Percentiles rank a stretch among this genome's conserved stretches.
Conservation (phyloP, 2,888 invertebrate genomes). For the Helicoverpa assulta region DNA sequence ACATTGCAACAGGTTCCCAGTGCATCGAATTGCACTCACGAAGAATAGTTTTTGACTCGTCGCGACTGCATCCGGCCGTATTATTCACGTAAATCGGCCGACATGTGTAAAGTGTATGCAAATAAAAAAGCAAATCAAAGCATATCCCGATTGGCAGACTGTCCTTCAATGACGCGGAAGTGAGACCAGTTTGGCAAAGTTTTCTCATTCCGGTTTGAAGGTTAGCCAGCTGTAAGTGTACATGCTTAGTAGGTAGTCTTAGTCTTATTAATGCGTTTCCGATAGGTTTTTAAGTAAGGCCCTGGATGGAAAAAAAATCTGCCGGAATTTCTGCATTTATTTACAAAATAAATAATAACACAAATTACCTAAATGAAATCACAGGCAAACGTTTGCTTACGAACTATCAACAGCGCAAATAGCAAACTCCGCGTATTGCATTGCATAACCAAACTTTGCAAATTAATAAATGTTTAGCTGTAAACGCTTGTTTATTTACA, state of each 20-base stretch:
- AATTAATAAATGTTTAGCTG: neutral
- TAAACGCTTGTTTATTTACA: neutral
- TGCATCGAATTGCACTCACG: slow-evolving; percentile 48
- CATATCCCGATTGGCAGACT: slow-evolving; percentile 32
- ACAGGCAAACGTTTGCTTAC: neutral
- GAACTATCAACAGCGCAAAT: neutral
- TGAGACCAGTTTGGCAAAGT: slow-evolving; percentile 51
- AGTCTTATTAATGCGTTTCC: neutral
- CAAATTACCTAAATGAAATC: no score
- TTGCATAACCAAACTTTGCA: neutral
- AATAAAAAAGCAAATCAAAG: slow-evolving; percentile 35
- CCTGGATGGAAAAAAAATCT: no score
- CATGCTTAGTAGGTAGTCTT: neutral
- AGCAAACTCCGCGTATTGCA: neutral
- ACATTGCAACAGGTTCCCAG: slow-evolving; percentile 51
- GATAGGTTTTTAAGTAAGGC: neutral
- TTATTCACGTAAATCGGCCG: slow-evolving; percentile 50
- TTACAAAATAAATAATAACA: no score
- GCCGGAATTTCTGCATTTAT: no score
- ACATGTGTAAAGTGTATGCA: slow-evolving; percentile 32
- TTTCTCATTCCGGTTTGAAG: slow-evolving; percentile 45
- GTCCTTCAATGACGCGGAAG: slow-evolving; percentile 61
- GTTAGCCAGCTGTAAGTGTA: slow-evolving; percentile 25
- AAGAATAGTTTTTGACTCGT: slow-evolving; percentile 56
- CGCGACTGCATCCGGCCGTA: slow-evolving; percentile 52